phyloP scores from a whole-genome alignment of 2,888 invertebrate species.

The Reticulitermes lucifugus region DNA sequence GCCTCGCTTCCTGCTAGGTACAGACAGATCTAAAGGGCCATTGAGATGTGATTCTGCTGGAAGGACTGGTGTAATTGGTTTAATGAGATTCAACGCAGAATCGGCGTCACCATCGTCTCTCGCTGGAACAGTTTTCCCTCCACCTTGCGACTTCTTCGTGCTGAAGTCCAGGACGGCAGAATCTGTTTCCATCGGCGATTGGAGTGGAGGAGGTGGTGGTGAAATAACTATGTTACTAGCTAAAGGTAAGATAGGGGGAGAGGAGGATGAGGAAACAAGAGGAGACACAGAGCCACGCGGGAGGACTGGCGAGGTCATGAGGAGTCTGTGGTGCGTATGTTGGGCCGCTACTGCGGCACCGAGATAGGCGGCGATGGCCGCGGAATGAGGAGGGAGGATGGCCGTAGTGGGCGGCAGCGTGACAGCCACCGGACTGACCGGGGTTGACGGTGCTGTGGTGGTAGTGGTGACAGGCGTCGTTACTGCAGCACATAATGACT shows the following conservation, averaged over 20 bases:
- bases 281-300: slow-evolving; percentile 73
- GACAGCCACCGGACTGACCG: slow-evolving; percentile 67
- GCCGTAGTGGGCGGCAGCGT: slow-evolving; percentile 72
- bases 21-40: slow-evolving; percentile 85
- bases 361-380: slow-evolving; percentile 85
- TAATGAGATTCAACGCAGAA: slow-evolving; percentile 77
- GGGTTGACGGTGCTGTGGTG: slow-evolving; percentile 63
- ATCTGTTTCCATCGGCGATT: slow-evolving; percentile 67
- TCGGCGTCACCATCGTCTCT: slow-evolving; percentile 67
- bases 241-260: slow-evolving; percentile 64
- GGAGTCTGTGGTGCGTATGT: slow-evolving; percentile 75
- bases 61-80: slow-evolving; percentile 70
- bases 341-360: slow-evolving; percentile 78
- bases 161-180: slow-evolving; percentile 83
- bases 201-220: slow-evolving; percentile 62
- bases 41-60: slow-evolving; percentile 66
- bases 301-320: slow-evolving; percentile 71
- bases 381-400: slow-evolving; percentile 81
- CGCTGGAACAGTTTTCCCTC: slow-evolving; percentile 64
- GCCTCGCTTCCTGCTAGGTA: slow-evolving; percentile 76
- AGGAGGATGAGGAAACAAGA: slow-evolving; percentile 76
- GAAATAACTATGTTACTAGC: slow-evolving; percentile 51
- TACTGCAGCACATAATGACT: slow-evolving; percentile 77
- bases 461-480: slow-evolving; percentile 65
- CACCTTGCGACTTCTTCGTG: slow-evolving; percentile 69